Base-by-base conservation (phyloP, 2,797 vertebrate genomes). In the Helostoma temminkii region DNA sequence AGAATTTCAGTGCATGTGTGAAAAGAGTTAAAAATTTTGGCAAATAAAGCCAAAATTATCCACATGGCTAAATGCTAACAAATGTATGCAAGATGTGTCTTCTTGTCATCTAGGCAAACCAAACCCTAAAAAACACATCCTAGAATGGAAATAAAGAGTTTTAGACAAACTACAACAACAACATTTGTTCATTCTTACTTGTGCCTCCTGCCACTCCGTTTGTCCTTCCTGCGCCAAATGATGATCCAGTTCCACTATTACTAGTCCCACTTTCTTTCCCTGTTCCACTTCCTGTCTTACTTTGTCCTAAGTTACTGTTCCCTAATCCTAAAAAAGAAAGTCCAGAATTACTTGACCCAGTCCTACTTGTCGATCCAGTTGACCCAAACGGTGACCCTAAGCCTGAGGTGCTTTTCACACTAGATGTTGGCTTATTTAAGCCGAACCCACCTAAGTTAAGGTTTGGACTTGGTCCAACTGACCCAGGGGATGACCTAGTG, bases 241-340 rank as follows among this genome's bases (percentile, higher is more conserved):
- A 5, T 0, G 63, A 46, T 58, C 85, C 83, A 65, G 32, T 48
- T 66, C 81, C 90, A 63, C 74, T 73, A 56, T 14, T n/a, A 56
- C 65, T 70, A 21, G 2, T 81, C 50, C 82, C 80, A 56, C 21
- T 53, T 65, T 58, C 80, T 75, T 12, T 90, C 24, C 76, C 83
- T 63, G 74, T 71, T 62, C 68, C 69, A 68, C 34, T 80, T 59
- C 79, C 88, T 36, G 74, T 7, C 36, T 81, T 90, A 75, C 67
- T 88, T 73, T 69, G 78, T 9, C 76, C 76, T 30, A 80, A 46
- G 47, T 41, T 85, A 61, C 65, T 82, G 57, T 1, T 69, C 3
- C 68, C 65, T 0, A 59, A 9, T n/a, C 71, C 59, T 28, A 68
- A 9, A 61, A 63, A 76, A 39, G 16, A 0, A 6, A 67, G n/a